phyloP scores from a whole-genome alignment of 1,140 invertebrate species.

The Aporrectodea caliginosa region DNA sequence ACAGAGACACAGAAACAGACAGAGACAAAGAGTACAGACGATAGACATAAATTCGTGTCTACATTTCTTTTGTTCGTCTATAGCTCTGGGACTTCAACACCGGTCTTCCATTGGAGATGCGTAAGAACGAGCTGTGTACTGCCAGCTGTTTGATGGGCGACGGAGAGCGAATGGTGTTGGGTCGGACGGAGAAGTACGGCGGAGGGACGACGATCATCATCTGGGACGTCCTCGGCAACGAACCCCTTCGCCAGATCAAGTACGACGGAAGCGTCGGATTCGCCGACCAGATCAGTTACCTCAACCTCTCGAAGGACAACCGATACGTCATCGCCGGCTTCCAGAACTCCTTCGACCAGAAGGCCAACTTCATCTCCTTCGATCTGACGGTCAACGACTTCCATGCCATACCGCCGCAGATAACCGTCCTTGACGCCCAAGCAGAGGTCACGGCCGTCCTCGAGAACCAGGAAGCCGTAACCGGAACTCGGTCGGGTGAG shows the following conservation, averaged over 20 bases:
- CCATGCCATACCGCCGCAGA: slow-evolving; percentile 44
- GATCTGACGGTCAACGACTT: slow-evolving; percentile 46
- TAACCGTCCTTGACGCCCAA: slow-evolving; percentile 49
- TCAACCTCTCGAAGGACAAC: slow-evolving; percentile 43
- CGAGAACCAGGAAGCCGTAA: slow-evolving; percentile 53
- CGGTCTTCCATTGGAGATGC: slow-evolving; percentile 51
- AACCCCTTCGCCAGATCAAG: slow-evolving; percentile 49
- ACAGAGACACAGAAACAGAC: no score
- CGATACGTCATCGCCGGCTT: slow-evolving; percentile 52
- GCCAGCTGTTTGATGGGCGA: slow-evolving; percentile 51
- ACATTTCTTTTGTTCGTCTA: slow-evolving; percentile 24
- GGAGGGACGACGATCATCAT: slow-evolving; percentile 49
- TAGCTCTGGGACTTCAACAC: slow-evolving; percentile 56
- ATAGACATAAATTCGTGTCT: no score
- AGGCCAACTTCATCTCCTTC: slow-evolving; percentile 53
- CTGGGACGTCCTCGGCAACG: slow-evolving; percentile 53
- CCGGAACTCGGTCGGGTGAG: slow-evolving; percentile 48
- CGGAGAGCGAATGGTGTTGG: slow-evolving; percentile 49
- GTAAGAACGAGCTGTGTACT: slow-evolving; percentile 48
- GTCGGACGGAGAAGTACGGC: slow-evolving; percentile 52
- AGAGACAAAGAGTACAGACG: no score
- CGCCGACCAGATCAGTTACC: slow-evolving; percentile 49
- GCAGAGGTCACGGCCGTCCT: slow-evolving; percentile 51
- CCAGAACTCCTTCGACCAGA: slow-evolving; percentile 51
- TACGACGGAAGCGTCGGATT: slow-evolving; percentile 51